Evolutionary conservation across 2,113 vertebrate species (phyloP), one percentile per base, ranked within the genome.

Genomic region (Cricetomys ansorgei): DNA sequence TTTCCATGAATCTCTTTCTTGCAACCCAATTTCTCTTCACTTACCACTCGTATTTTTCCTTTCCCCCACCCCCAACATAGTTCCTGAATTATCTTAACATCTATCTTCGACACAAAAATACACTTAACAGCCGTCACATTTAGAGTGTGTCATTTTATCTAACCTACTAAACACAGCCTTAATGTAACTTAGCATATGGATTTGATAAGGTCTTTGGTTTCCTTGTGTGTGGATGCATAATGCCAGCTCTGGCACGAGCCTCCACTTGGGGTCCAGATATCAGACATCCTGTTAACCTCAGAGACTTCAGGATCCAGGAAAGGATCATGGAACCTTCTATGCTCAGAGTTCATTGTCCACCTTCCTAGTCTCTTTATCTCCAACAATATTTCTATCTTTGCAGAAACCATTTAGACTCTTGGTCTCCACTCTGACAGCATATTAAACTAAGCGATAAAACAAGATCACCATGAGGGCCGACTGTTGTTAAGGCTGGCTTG

Each of bases 81-180:
- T 43, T 77, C 15, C 67, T 67, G 83, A 94, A 62, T 92, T 93
- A 70, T 70, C 93, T 94, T 50, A 95, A 67, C 13, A 25, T 19
- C 43, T 95, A 59, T 72, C 21, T 73, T 93, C 73, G 55, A 45
- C 87, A 84, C 45, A 70, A 94, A 43, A 43, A 64, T 37, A 67
- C 23, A 31, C 55, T 91, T 93, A 65, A 70, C 89, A 92, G 50
- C 3, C 2, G 10, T 53, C n/a, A 67, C 15, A 13, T 84, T 73
- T 91, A 84, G 5, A 86, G 31, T 48, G 13, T 25, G 9, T 23
- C 83, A 62, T 13, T 88, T 40, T 83, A 67, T 76, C 53, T 87
- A 88, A 88, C 34, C 7, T 53, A 65, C 43, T 84, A 90, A 89
- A 40, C 34, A 87, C 67, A 31, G 79, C 27, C 43, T 97, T 43